Base-by-base conservation (phyloP, 1,140 invertebrate species). In the Heliconius eleuchia region DNA sequence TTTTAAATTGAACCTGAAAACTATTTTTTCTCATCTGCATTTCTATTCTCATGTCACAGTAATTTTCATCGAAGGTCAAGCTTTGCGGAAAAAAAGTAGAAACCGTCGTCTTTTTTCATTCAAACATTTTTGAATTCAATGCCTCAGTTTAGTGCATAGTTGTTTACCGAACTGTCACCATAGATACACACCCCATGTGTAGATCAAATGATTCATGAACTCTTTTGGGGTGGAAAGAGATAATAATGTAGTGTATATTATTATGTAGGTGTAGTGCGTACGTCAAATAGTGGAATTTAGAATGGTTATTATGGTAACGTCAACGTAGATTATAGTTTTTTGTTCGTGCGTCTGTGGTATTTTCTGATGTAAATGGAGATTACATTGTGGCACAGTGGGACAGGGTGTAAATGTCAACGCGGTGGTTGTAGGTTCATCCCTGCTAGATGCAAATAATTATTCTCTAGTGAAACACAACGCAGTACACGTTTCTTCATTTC, bases 151-250 rank as follows among this genome's bases (percentile, higher is more conserved):
- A 66, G 60, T 16, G 60, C 60, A 66, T 30, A 30, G 60, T 30
- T 66, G 60, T 66, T 66, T 30, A 66, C 60, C 60, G 27, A 66
- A 66, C 60, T 66, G 60, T 66, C 60, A 66, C 60, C 60, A 66
- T 66, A 16, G 60, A 66, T 66, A 66, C 60, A 23, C 60, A 66
- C 60, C 60, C 60, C 27, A 27, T 66, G 60, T 30, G 23, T 13
- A 66, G 60, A 30, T 30, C 23, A 66, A 66, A 30, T 30, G 60
- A 66, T 66, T 66, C 23, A 30, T 66, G 60, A 66, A 66, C 23
- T 66, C 60, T 66, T 66, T 66, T 66, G 13, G 60, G 60, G 55
- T 23, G 55, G 27, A 66, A 27, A 66, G 3, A 30, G 60, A 30
- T 18, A 30, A 30, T 23, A 19, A 0, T 3, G 6, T n/a, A 55